These are phyloP conservation scores for Oncopodura yosiiana DNA, from an alignment of 1,140 invertebrate species.

Conservation along the genomic window DNA sequence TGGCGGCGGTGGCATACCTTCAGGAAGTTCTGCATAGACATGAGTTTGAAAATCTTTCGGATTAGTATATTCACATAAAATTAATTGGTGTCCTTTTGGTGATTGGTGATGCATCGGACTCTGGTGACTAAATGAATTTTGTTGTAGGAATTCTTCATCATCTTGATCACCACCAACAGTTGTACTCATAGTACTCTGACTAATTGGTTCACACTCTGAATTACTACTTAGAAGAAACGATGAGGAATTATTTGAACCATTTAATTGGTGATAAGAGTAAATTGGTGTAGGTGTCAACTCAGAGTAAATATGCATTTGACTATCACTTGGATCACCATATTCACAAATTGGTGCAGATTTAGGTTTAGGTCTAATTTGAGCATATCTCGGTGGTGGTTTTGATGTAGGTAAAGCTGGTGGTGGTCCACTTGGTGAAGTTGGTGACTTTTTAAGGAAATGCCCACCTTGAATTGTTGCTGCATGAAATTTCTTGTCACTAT, in stretches of 20 bases:
- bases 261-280: neutral
- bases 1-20: no score
- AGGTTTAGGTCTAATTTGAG: conserved; percentile 28
- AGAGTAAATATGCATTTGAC: conserved; percentile 43
- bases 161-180: no score
- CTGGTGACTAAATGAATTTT: no score
- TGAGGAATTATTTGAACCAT: no score
- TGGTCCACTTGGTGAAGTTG: conserved; percentile 52
- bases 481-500: neutral
- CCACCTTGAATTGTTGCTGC: conserved; percentile 7
- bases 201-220: no score
- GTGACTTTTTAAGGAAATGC: conserved; percentile 48
- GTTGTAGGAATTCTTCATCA: no score
- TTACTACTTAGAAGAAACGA: no score
- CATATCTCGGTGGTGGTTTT: conserved; percentile 32
- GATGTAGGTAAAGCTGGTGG: conserved; percentile 38
- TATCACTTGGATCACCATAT: conserved; percentile 46
- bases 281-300: conserved; percentile 38
- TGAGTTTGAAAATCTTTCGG: conserved; percentile 53
- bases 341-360: conserved; percentile 39
- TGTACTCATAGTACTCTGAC: no score
- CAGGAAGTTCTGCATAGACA: conserved; percentile 54
- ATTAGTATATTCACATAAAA: conserved; percentile 58
- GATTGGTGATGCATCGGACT: conserved; percentile 41
- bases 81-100: conserved; percentile 39